These are phyloP conservation scores for Sternotherus odoratus DNA, from an alignment of 2,797 vertebrate species.

Conservation along the genomic window DNA sequence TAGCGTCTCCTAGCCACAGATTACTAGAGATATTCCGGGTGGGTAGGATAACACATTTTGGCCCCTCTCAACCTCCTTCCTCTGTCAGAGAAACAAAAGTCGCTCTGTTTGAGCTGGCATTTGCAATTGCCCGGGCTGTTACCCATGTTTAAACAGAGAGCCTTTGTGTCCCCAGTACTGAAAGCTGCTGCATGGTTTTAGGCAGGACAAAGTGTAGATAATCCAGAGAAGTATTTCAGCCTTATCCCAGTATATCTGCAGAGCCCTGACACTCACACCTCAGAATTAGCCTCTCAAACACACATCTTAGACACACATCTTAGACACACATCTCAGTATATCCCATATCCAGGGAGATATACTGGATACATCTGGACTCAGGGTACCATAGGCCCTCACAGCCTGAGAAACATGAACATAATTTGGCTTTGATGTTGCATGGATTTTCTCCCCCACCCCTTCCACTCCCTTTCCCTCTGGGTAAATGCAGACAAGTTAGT, in stretches of 20 bases:
- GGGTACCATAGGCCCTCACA: slow-evolving; percentile 4
- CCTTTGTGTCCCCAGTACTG: slow-evolving; percentile 38
- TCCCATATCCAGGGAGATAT: slow-evolving; percentile 34
- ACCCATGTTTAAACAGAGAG: slow-evolving; percentile 62
- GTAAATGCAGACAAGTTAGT: slow-evolving; percentile 59
- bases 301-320: slow-evolving; percentile 40
- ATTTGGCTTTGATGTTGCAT: slow-evolving; percentile 8
- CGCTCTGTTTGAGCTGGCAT: slow-evolving; percentile 59
- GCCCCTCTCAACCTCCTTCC: slow-evolving; percentile 39
- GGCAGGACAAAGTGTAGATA: slow-evolving; percentile 60
- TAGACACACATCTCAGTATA: slow-evolving; percentile 30
- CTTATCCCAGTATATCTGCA: slow-evolving; percentile 46
- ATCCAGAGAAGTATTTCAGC: slow-evolving; percentile 59
- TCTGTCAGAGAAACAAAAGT: slow-evolving; percentile 49
- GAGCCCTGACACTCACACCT: slow-evolving; percentile 34
- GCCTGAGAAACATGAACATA: background rate
- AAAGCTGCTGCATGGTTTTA: slow-evolving; percentile 40
- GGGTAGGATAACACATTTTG: slow-evolving; percentile 50
- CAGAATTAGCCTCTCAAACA: background rate
- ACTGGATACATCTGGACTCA: too few relatives aligned
- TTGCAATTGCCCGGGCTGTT: slow-evolving; percentile 38
- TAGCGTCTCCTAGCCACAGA: slow-evolving; percentile 1
- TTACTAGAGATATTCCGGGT: slow-evolving; percentile 15
- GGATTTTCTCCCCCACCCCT: slow-evolving; percentile 51
- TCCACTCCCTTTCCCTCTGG: slow-evolving; percentile 45